These are phyloP conservation scores for Latheticus oryzae DNA, from an alignment of 2,888 invertebrate species.

Conservation along the genomic window DNA sequence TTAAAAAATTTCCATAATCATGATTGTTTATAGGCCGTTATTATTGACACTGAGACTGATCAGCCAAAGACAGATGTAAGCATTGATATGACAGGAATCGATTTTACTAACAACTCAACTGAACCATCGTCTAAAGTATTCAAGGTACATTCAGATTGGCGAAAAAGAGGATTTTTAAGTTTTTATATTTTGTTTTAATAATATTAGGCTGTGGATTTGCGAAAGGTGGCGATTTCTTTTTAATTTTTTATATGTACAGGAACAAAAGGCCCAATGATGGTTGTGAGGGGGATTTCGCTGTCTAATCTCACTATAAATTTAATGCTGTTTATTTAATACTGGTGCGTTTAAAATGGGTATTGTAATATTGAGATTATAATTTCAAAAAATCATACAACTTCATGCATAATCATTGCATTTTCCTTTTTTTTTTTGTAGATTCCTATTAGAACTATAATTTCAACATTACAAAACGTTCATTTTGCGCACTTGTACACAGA, in stretches of 20 bases:
- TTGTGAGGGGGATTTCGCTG: slow-evolving; percentile 22
- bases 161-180: slow-evolving; percentile 5
- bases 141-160: slow-evolving; percentile 51
- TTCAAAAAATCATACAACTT: too few species aligned
- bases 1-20: slow-evolving; percentile 33
- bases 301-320: slow-evolving; percentile 18
- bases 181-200: slow-evolving; percentile 13
- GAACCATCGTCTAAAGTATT: slow-evolving; percentile 53
- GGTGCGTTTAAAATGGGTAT: neutral
- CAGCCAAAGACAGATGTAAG: slow-evolving; percentile 59
- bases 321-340: neutral
- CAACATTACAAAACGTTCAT: neutral
- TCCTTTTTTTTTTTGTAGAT: too few species aligned
- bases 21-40: slow-evolving; percentile 62
- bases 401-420: too few species aligned
- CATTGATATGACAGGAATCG: slow-evolving; percentile 62
- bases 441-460: slow-evolving; percentile 6
- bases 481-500: slow-evolving; percentile 4
- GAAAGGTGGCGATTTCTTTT: slow-evolving; percentile 33
- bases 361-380: neutral
- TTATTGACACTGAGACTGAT: slow-evolving; percentile 60
- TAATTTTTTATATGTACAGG: slow-evolving; percentile 14
- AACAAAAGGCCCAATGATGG: slow-evolving; percentile 18
- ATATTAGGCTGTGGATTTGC: slow-evolving; percentile 20
- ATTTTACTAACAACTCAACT: slow-evolving; percentile 55